Evolutionary conservation across 2,888 invertebrate genomes (phyloP).

Genomic region (Eretmocerus hayati): DNA sequence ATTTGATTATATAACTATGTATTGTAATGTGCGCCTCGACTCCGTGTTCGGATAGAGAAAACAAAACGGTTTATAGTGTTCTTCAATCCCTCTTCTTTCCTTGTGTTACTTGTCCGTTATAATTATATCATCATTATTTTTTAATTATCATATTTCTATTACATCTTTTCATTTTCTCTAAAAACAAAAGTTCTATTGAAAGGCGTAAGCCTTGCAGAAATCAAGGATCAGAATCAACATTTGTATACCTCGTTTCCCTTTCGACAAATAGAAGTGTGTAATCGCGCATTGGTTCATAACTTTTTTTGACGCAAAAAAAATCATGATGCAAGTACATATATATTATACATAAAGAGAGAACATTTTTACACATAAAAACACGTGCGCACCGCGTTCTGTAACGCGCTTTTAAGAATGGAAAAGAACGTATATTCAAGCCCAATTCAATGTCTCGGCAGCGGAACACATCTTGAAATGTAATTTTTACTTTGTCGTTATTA

Average conservation of each 20-base stretch:
- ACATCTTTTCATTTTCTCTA: slow-evolving; percentile 12
- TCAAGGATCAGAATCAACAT: slow-evolving; percentile 17
- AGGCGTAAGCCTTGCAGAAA: slow-evolving; percentile 13
- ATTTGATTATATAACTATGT: slow-evolving; percentile 19
- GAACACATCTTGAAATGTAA: slow-evolving; percentile 23
- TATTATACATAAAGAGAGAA: slow-evolving; percentile 10
- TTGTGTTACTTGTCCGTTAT: slow-evolving; percentile 23
- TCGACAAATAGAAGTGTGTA: slow-evolving; percentile 10
- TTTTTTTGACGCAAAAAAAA: slow-evolving; percentile 13
- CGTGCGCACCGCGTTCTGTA: slow-evolving; percentile 12
- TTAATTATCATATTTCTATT: slow-evolving; percentile 16
- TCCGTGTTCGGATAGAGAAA: slow-evolving; percentile 16
- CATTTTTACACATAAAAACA: slow-evolving; percentile 18
- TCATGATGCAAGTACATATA: slow-evolving; percentile 10
- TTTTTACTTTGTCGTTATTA: slow-evolving; percentile 26
- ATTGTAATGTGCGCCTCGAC: slow-evolving; percentile 21
- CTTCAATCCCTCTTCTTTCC: slow-evolving; percentile 18
- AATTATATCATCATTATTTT: slow-evolving; percentile 14
- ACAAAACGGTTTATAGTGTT: slow-evolving; percentile 16
- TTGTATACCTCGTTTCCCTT: slow-evolving; percentile 18
- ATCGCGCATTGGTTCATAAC: slow-evolving; percentile 13
- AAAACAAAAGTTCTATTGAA: slow-evolving; percentile 14
- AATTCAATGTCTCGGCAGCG: slow-evolving; percentile 18
- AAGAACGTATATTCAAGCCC: slow-evolving; percentile 7
- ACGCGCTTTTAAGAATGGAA: slow-evolving; percentile 10